Base-by-base conservation (phyloP, 2,113 vertebrate species). In the Myotis yumanensis region DNA sequence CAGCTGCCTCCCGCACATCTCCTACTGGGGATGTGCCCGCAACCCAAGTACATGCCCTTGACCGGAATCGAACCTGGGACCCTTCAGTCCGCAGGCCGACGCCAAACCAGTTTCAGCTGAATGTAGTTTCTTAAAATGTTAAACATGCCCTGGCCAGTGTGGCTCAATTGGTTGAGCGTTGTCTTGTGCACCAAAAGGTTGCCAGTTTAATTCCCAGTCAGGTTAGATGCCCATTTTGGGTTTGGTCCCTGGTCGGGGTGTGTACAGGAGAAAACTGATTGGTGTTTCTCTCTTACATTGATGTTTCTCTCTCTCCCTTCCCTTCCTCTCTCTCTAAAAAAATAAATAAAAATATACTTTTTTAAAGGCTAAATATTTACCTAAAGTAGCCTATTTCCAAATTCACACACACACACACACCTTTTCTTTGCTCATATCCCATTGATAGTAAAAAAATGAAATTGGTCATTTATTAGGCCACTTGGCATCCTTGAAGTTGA, bases 401-500 rank as follows among this genome's bases (percentile, higher is more conserved):
- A 91, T 48, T 62, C 81, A 28, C 92, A 52, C 7, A 77, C 10
- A 66, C 23, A 86, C 16, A 81, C 20, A 69, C 8, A 37, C 25
- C 15, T 57, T 83, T 79, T 18, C 40, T 96, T 84, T 93, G 43
- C 28, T 94, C 8, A 11, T 59, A 43, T 80, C 25, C 69, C 43
- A 79, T 12, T 79, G 7, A 85, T 54, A 93, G 9, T 64, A 40
- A 32, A 80, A 91, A 90, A 37, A 52, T 69, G 66, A 84, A 95
- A 86, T 20, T 68, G 35, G 28, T 80, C 20, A 32, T 64, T 82
- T 88, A 75, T 77, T 85, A 95, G 64, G 37, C 16, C 25, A 81
- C 23, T 90, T 95, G 59, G 32, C 52, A 83, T 43, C 62, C 71
- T 81, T 81, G 17, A 91, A 93, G 32, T 85, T 69, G 68, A 90